These are phyloP conservation scores for Prionace glauca DNA, from an alignment of 2,797 vertebrate species.

Conservation along the genomic window DNA sequence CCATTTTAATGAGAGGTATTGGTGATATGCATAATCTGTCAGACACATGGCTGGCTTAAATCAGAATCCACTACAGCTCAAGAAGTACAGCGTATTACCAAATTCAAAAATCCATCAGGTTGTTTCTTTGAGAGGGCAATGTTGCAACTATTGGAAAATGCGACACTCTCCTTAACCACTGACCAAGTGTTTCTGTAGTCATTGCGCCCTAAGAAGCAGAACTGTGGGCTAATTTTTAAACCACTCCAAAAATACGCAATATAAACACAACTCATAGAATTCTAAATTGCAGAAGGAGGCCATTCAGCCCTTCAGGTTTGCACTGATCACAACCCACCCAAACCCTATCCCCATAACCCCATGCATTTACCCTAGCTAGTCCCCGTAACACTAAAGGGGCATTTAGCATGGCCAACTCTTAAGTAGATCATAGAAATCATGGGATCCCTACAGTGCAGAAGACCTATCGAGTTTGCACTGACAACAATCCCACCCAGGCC, in stretches of 20 bases:
- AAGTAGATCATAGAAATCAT: too few species aligned
- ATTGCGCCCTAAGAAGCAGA: constrained; percentile 62
- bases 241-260: not conserved
- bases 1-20: constrained; percentile 85
- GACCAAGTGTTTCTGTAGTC: constrained; percentile 65
- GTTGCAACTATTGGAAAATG: constrained; percentile 68
- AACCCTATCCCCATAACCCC: too few species aligned
- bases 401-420: too few species aligned
- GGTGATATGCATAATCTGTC: constrained; percentile 72
- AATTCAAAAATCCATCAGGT: constrained; percentile 72
- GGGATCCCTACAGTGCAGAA: too few species aligned
- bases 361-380: too few species aligned
- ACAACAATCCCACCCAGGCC: too few species aligned
- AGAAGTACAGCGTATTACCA: constrained; percentile 73
- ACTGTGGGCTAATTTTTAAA: constrained; percentile 39
- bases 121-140: constrained; percentile 67
- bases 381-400: too few species aligned
- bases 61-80: constrained; percentile 74
- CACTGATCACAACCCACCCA: too few species aligned
- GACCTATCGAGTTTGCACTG: too few species aligned
- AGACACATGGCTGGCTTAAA: constrained; percentile 74
- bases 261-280: too few species aligned
- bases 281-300: too few species aligned
- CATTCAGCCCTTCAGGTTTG: too few species aligned
- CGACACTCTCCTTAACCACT: constrained; percentile 65